A percentile compares a stretch with the other conserved stretches of the same genome.
Conservation (phyloP, 2,113 vertebrate species). For the Pycnonotus jocosus region DNA sequence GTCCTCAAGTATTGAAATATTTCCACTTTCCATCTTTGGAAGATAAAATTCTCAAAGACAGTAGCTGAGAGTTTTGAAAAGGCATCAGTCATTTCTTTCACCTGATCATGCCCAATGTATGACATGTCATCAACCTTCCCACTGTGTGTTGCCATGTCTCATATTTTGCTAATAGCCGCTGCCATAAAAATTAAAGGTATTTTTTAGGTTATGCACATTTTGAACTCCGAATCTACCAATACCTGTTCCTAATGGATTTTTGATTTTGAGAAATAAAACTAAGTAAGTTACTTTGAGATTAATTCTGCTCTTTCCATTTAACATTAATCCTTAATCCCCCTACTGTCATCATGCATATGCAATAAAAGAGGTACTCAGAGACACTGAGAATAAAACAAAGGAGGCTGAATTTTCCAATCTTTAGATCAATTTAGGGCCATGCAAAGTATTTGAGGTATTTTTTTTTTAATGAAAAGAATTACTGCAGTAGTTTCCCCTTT, state of each 20-base stretch:
- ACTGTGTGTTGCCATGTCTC: background rate
- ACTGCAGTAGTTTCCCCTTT: background rate
- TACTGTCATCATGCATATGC: background rate
- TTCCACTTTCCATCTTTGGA: background rate
- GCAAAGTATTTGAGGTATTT: rapidly evolving
- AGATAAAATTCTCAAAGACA: background rate
- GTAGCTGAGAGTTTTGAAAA: background rate
- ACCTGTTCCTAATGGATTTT: background rate
- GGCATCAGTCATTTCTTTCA: background rate
- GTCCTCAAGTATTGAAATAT: background rate
- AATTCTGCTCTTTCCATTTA: background rate
- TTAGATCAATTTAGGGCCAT: background rate
- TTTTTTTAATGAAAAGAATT: background rate
- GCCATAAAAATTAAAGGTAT: background rate
- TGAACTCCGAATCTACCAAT: background rate
- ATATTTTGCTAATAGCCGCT: background rate
- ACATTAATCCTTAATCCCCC: background rate
- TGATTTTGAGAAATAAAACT: background rate
- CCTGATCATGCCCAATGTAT: background rate
- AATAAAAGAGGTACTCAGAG: background rate
- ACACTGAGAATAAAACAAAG: background rate
- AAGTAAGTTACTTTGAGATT: background rate
- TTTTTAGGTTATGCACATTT: background rate
- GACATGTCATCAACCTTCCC: background rate
- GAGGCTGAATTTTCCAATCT: background rate